Evolutionary conservation across 2,797 vertebrate species (phyloP).

Genomic region (Craterocephalus amniculus): DNA sequence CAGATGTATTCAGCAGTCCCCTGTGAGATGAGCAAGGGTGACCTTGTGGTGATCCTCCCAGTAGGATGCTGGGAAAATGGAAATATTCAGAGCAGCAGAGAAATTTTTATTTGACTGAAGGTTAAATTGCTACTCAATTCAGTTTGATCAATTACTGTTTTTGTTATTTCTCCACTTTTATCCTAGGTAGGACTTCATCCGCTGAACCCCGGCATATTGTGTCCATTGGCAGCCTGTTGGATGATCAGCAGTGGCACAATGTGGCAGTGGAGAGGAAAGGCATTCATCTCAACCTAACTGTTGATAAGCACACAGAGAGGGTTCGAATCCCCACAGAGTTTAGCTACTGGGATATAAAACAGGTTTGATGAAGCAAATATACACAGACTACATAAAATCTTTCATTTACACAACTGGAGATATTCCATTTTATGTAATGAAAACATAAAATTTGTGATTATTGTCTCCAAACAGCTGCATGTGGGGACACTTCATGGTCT

Average conservation of each 20-base stretch:
- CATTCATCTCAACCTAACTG: conserved; percentile 90
- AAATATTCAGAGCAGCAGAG: conserved; percentile 24
- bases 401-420: not conserved
- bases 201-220: conserved; percentile 71
- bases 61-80: conserved; percentile 17
- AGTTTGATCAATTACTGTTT: not conserved
- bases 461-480: conserved; percentile 84
- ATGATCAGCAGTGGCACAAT: conserved; percentile 95
- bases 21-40: conserved; percentile 3
- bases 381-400: not conserved
- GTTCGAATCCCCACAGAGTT: conserved; percentile 86
- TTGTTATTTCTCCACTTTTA: not conserved
- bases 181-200: conserved; percentile 61
- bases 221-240: conserved; percentile 90
- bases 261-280: conserved; percentile 84
- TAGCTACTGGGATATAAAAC: conserved; percentile 84
- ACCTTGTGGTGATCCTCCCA: conserved; percentile 34
- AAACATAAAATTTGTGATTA: not conserved
- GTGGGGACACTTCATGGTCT: conserved; percentile 84
- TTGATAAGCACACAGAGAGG: conserved; percentile 88
- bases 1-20: conserved; percentile 7
- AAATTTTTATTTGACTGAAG: not conserved
- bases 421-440: not conserved
- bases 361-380: conserved; percentile 80
- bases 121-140: not conserved